These are phyloP conservation scores for Spea bombifrons DNA, from an alignment of 2,113 vertebrate genomes.

Conservation along the genomic window DNA sequence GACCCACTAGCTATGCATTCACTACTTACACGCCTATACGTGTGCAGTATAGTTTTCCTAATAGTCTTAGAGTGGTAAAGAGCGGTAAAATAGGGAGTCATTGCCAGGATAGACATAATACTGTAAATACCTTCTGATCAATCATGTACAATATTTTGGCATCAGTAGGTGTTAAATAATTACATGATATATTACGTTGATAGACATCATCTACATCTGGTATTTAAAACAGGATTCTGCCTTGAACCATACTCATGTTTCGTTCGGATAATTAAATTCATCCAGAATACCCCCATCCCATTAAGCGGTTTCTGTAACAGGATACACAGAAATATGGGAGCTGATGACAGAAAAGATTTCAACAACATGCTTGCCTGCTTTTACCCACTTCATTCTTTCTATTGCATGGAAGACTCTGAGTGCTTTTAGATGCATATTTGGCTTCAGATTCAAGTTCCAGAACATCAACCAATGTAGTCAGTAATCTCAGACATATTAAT, in stretches of 20 bases:
- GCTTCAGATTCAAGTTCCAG: not conserved
- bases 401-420: not conserved
- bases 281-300: not conserved
- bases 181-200: not conserved
- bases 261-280: not conserved
- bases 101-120: not conserved
- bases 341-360: not conserved
- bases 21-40: not conserved
- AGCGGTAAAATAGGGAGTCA: not conserved
- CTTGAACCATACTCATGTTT: conserved; percentile 4
- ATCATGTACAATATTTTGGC: not conserved
- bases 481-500: conserved; percentile 1
- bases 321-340: conserved; percentile 11
- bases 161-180: conserved; percentile 20
- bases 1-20: not conserved
- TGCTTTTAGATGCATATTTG: not conserved
- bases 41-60: not conserved
- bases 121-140: not conserved
- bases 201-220: not conserved
- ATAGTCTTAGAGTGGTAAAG: not conserved
- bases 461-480: not conserved
- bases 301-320: not conserved
- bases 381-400: not conserved
- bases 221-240: not conserved
- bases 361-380: not conserved